These are phyloP conservation scores for Brachylomia viminalis DNA, from an alignment of 2,888 invertebrate species.

Conservation along the genomic window DNA sequence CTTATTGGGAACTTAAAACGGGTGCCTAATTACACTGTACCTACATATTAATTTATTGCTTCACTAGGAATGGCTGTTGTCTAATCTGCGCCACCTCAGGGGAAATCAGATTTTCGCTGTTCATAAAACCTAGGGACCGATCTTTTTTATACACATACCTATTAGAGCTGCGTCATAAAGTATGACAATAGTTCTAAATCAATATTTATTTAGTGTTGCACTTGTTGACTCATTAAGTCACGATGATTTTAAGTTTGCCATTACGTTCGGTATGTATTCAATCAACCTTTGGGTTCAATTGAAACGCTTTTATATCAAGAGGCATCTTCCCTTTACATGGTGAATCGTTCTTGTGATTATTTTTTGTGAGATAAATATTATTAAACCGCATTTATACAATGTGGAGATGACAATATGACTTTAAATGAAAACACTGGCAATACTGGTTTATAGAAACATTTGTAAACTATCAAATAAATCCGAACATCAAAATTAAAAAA, in stretches of 20 bases:
- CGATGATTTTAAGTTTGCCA: not conserved
- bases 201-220: not conserved
- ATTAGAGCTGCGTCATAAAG: not conserved
- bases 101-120: slow-evolving; percentile 22
- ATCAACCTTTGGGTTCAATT: not conserved
- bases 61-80: not conserved
- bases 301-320: not conserved
- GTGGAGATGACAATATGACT: too few relatives aligned
- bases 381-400: not conserved
- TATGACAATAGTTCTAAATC: not conserved
- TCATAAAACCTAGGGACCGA: not conserved
- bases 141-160: not conserved
- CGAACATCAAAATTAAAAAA: too few relatives aligned
- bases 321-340: too few relatives aligned
- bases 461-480: too few relatives aligned
- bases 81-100: not conserved
- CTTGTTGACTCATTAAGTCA: not conserved
- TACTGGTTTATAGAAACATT: too few relatives aligned
- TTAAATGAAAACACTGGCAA: too few relatives aligned
- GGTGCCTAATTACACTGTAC: not conserved
- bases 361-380: not conserved
- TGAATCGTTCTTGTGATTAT: not conserved
- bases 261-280: not conserved
- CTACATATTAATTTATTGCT: not conserved
- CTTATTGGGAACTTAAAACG: not conserved